phyloP scores from a whole-genome alignment of 2,888 invertebrate species.

The Chymomyza caudatula region DNA sequence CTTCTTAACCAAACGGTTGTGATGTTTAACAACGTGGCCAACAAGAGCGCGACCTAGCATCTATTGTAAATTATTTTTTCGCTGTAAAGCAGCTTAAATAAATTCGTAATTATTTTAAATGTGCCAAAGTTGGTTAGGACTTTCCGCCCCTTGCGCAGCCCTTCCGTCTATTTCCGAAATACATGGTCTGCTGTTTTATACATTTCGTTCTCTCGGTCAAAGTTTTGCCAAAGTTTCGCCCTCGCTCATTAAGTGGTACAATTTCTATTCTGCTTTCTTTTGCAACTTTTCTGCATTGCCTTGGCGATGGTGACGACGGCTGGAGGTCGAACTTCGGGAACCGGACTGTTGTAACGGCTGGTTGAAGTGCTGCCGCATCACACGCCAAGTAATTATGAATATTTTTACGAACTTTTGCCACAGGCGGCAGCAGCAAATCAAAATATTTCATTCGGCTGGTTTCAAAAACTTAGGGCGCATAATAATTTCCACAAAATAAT shows the following conservation, averaged over 20 bases:
- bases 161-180: not conserved
- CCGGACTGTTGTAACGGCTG: not conserved
- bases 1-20: too few species aligned
- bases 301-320: not conserved
- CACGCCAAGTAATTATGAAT: conserved; percentile 71
- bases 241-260: conserved; percentile 67
- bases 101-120: conserved; percentile 71
- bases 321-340: not conserved
- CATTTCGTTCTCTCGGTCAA: conserved; percentile 33
- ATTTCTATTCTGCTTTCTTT: conserved; percentile 57
- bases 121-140: conserved; percentile 35
- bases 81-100: conserved; percentile 67
- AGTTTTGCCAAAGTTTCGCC: conserved; percentile 63
- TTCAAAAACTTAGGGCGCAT: conserved; percentile 52
- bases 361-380: conserved; percentile 60
- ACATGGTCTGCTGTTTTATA: conserved; percentile 4
- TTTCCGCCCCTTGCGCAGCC: not conserved
- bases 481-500: conserved; percentile 47
- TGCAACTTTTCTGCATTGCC: conserved; percentile 42
- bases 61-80: conserved; percentile 62
- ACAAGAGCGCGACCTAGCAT: not conserved
- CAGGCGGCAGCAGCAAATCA: conserved; percentile 69
- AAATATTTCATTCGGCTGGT: conserved; percentile 65
- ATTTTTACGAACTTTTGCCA: conserved; percentile 72
- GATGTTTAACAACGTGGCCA: too few species aligned